Evolutionary conservation across 53 echinoderm and acorn worm genomes (phyloP).

Genomic region (Patiria pectinifera): DNA sequence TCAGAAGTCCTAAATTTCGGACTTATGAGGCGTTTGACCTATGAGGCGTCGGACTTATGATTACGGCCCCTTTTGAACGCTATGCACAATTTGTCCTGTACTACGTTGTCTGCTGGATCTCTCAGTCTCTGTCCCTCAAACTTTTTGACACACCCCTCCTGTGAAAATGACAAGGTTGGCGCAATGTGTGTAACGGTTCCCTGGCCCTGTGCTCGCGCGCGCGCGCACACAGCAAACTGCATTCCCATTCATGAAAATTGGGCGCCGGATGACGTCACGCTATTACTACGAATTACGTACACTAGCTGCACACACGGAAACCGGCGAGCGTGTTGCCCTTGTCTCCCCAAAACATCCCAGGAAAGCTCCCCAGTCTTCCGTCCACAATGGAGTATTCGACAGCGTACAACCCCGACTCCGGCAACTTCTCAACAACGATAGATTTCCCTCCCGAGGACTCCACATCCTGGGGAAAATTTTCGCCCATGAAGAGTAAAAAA

Average conservation of each 20-base stretch:
- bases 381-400: conserved; percentile 65
- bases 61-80: not conserved
- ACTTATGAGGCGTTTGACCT: too few relatives aligned
- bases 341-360: not conserved
- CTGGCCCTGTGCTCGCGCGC: not conserved
- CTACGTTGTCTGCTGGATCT: too few relatives aligned
- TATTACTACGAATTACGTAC: not conserved
- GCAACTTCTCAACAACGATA: conserved; percentile 73
- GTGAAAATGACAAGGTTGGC: not conserved
- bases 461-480: conserved; percentile 22
- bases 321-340: too few relatives aligned
- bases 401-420: conserved; percentile 79
- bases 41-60: too few relatives aligned
- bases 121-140: not conserved
- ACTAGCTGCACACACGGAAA: not conserved
- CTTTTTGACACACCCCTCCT: not conserved
- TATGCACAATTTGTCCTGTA: too few relatives aligned
- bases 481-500: conserved; percentile 38
- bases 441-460: conserved; percentile 55
- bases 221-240: not conserved
- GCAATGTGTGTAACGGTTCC: not conserved
- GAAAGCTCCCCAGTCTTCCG: not conserved
- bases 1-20: too few relatives aligned
- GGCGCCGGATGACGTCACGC: conserved; percentile 32
- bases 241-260: conserved; percentile 22